Conservation (phyloP, 2,888 invertebrate species). For the Cataglyphis rosenhaueri region DNA sequence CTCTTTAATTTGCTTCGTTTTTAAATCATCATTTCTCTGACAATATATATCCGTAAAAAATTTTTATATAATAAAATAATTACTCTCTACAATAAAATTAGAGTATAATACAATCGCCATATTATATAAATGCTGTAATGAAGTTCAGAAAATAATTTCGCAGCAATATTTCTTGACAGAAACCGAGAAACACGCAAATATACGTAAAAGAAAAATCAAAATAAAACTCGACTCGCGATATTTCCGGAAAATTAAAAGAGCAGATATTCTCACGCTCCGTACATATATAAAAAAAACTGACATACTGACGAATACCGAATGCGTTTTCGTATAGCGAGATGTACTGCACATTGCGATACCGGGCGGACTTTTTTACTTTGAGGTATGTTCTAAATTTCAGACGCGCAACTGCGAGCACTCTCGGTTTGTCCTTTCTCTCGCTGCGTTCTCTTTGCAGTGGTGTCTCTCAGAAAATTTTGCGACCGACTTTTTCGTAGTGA, state of each 20-base stretch:
- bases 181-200: neutral
- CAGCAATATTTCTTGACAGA: neutral
- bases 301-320: neutral
- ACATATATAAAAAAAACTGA: neutral
- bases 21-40: neutral
- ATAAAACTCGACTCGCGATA: neutral
- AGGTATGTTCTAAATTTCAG: slow-evolving; percentile 55
- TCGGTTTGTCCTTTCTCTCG: slow-evolving; percentile 54
- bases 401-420: slow-evolving; percentile 21
- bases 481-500: slow-evolving; percentile 36
- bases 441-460: neutral
- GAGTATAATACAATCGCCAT: neutral
- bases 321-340: slow-evolving; percentile 9
- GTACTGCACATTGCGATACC: neutral
- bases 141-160: neutral
- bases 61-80: slow-evolving; percentile 17
- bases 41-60: neutral
- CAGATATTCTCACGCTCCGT: neutral
- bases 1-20: neutral
- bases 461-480: slow-evolving; percentile 22
- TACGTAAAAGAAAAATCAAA: neutral
- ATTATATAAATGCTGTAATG: neutral
- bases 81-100: neutral
- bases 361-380: slow-evolving; percentile 19
- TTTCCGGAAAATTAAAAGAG: neutral